Evolutionary conservation across 2,888 invertebrate genomes (phyloP).

Genomic region (Chouioia cunea): DNA sequence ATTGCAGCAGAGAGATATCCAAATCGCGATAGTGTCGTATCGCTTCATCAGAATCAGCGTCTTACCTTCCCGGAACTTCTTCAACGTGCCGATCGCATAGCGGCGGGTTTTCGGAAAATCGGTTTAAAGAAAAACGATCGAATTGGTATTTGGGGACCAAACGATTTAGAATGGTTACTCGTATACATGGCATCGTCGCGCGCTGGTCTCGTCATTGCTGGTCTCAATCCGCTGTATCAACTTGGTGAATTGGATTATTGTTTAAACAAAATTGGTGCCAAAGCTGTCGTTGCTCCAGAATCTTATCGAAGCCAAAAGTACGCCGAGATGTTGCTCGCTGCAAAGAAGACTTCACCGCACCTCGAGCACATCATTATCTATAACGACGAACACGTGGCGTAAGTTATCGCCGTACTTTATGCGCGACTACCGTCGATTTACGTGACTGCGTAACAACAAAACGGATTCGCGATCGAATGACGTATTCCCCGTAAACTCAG

Average conservation of each 20-base stretch:
- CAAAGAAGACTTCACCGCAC: conserved; percentile 73
- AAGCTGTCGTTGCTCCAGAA: conserved; percentile 76
- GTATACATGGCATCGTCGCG: conserved; percentile 79
- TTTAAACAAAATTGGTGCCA: conserved; percentile 78
- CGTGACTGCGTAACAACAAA: too few species aligned
- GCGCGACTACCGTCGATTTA: too few species aligned
- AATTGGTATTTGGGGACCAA: conserved; percentile 85
- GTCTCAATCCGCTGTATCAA: conserved; percentile 83
- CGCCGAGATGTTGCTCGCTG: conserved; percentile 72
- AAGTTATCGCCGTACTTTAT: too few species aligned
- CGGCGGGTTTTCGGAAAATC: conserved; percentile 78
- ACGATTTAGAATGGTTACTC: conserved; percentile 82
- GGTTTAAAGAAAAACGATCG: conserved; percentile 81
- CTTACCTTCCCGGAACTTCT: conserved; percentile 71
- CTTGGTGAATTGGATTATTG: conserved; percentile 79
- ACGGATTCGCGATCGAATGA: too few species aligned
- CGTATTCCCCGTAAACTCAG: too few species aligned
- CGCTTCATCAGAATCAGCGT: conserved; percentile 70
- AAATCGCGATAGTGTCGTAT: conserved; percentile 71
- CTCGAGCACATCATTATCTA: conserved; percentile 65
- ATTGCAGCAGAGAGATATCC: conserved; percentile 71
- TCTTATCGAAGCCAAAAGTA: conserved; percentile 77
- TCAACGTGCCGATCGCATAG: conserved; percentile 78
- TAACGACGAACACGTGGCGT: conserved; percentile 58
- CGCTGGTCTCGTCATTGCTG: conserved; percentile 80